Evolutionary conservation across 2,888 invertebrate genomes (phyloP).

Genomic region (Rugalucina vietnamica): DNA sequence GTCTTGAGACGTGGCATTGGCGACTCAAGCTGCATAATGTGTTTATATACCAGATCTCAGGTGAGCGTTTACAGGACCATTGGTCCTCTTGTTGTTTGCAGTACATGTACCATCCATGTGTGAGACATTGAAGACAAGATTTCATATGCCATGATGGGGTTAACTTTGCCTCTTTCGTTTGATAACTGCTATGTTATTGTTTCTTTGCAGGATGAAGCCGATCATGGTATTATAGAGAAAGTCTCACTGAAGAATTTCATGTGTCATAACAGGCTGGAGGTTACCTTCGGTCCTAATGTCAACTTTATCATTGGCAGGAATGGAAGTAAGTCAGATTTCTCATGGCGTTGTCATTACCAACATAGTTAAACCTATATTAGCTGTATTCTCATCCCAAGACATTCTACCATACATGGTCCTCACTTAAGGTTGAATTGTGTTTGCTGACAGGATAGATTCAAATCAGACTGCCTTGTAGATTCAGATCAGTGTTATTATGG

Average conservation of each 20-base stretch:
- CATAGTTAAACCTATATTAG: too few relatives aligned
- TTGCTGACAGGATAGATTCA: too few relatives aligned
- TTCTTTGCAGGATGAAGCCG: constrained; percentile 69
- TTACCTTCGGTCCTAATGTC: constrained; percentile 86
- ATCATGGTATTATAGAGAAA: constrained; percentile 86
- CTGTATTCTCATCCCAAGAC: too few relatives aligned
- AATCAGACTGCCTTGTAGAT: too few relatives aligned
- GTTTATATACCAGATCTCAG: background rate
- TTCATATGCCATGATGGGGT: background rate
- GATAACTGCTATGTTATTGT: background rate
- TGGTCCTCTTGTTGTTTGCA: background rate
- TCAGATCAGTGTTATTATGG: too few relatives aligned
- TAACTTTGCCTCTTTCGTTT: background rate
- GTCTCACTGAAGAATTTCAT: constrained; percentile 93
- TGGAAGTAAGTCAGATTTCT: constrained; percentile 84
- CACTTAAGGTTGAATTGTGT: too few relatives aligned
- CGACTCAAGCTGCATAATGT: background rate
- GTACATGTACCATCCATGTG: background rate
- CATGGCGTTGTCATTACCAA: background rate
- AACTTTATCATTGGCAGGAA: constrained; percentile 90
- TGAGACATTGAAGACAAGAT: background rate
- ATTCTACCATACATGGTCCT: too few relatives aligned
- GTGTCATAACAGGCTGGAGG: constrained; percentile 90
- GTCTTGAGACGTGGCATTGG: background rate
- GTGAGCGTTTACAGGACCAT: background rate